phyloP scores from a whole-genome alignment of 2,888 invertebrate genomes.

The Stomorhina lunata region DNA sequence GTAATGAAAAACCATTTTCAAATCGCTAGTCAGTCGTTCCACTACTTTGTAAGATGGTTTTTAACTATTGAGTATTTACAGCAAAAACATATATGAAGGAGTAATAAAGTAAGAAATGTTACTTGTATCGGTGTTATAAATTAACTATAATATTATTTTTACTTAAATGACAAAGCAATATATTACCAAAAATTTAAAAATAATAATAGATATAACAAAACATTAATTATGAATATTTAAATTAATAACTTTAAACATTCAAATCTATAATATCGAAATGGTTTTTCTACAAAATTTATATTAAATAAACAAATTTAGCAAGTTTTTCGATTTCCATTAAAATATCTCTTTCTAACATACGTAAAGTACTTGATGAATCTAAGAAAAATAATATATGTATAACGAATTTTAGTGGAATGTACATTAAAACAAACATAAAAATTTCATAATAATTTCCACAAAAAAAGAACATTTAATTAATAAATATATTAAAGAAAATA shows the following conservation, averaged over 20 bases:
- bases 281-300: conserved; percentile 26
- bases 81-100: conserved; percentile 11
- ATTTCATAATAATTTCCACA: neutral
- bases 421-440: neutral
- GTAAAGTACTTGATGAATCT: neutral
- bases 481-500: neutral
- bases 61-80: no score
- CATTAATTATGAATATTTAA: conserved; percentile 4
- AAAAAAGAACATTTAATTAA: neutral
- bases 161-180: conserved; percentile 36
- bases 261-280: neutral
- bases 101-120: no score
- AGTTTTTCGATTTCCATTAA: conserved; percentile 15
- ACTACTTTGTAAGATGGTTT: no score
- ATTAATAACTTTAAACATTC: neutral
- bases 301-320: conserved; percentile 14
- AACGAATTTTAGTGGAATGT: conserved; percentile 29
- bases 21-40: no score
- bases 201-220: neutral
- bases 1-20: no score
- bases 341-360: neutral
- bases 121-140: neutral
- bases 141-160: conserved; percentile 4
- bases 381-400: neutral
- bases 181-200: conserved; percentile 6